Conservation (phyloP, 2,113 vertebrate genomes). For the Zeus faber region DNA sequence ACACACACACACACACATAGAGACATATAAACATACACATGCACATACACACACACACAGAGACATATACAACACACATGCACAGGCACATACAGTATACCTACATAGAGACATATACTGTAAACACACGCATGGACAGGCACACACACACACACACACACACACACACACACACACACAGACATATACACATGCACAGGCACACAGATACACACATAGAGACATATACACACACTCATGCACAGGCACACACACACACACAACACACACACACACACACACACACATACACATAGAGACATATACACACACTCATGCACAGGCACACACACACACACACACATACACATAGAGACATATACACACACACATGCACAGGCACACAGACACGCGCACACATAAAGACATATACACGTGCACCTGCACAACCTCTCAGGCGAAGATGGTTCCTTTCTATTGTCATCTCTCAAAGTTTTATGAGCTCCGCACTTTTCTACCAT, state of each 20-base stretch:
- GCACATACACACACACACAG: constrained; percentile 6
- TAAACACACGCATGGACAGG: constrained; percentile 3
- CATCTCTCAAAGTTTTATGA: constrained; percentile 66
- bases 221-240: constrained; percentile 12
- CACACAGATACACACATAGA: not conserved
- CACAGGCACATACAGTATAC: constrained; percentile 14
- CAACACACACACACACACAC: not conserved
- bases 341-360: no score
- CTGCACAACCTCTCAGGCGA: constrained; percentile 1
- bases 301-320: constrained; percentile 17
- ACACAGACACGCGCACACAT: constrained; percentile 4
- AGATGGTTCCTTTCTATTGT: constrained; percentile 45
- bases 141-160: constrained; percentile 6
- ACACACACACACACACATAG: not conserved
- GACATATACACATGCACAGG: constrained; percentile 3
- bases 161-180: not conserved
- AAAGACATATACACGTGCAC: not conserved
- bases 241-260: constrained; percentile 8
- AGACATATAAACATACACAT: constrained; percentile 1
- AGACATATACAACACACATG: constrained; percentile 12
- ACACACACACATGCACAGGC: not conserved
- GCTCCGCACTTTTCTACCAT: constrained; percentile 15
- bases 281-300: constrained; percentile 8
- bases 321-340: no score
- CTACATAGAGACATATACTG: constrained; percentile 11